Conservation (phyloP, 2,113 vertebrate genomes). For the Plecotus auritus region DNA sequence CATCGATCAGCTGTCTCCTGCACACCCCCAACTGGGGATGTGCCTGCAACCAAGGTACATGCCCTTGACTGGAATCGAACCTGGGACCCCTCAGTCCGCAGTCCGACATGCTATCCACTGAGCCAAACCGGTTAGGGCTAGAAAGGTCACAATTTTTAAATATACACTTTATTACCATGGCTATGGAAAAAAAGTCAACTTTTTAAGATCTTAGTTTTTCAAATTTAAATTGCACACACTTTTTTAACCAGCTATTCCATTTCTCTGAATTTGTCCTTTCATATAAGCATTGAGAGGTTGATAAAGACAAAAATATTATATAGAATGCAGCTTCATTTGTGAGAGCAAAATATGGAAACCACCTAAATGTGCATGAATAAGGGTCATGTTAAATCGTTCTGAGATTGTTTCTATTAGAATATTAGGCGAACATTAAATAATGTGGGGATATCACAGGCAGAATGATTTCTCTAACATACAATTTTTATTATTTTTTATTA, state of each 20-base stretch:
- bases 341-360: neutral
- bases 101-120: too few relatives aligned
- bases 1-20: too few relatives aligned
- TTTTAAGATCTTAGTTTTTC: neutral
- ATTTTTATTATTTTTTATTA: too few relatives aligned
- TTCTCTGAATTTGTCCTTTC: neutral
- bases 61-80: too few relatives aligned
- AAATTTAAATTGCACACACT: neutral
- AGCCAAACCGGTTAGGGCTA: too few relatives aligned
- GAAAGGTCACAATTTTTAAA: neutral
- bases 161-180: too few relatives aligned
- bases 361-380: neutral
- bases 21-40: too few relatives aligned
- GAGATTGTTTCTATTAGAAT: neutral
- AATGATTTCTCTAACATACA: neutral
- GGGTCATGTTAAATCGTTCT: neutral
- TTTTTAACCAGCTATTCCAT: neutral
- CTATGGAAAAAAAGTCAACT: neutral
- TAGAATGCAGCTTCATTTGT: neutral
- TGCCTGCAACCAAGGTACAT: too few relatives aligned
- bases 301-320: neutral
- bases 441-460: neutral
- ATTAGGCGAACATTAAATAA: neutral
- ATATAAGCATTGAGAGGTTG: neutral
- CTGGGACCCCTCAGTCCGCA: too few relatives aligned